Evolutionary conservation across 92 coral and sea anemone genomes (phyloP).

Genomic region (Paragorgia papillata): DNA sequence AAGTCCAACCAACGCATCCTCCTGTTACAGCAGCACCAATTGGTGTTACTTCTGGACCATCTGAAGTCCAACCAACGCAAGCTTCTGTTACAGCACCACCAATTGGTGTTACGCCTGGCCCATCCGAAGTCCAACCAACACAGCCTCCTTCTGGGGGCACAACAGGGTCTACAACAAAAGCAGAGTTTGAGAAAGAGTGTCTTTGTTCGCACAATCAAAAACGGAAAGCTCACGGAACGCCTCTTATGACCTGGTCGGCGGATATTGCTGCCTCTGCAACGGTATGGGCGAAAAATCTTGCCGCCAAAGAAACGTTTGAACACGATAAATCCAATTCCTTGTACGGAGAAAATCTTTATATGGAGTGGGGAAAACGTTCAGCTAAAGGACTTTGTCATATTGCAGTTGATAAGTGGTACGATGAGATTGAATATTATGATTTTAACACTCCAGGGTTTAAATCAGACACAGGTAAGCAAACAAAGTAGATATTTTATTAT

Average conservation of each 20-base stretch:
- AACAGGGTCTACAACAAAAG: neutral
- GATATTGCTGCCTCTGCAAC: neutral
- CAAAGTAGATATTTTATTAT: neutral
- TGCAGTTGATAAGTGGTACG: neutral
- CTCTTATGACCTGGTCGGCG: neutral
- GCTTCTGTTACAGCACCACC: neutral
- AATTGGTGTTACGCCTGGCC: neutral
- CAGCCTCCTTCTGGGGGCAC: neutral
- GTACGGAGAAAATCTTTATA: conserved; percentile 6
- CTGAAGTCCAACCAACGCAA: neutral
- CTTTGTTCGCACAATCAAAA: conserved; percentile 2
- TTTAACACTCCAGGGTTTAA: neutral
- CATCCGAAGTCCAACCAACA: no score
- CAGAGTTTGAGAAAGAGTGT: neutral
- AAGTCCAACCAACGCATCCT: neutral
- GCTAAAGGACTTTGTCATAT: neutral
- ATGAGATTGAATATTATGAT: neutral
- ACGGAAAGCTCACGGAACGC: neutral
- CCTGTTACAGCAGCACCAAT: neutral
- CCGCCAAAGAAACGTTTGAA: neutral
- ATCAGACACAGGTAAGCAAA: neutral
- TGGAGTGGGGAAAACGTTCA: neutral
- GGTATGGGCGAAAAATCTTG: neutral
- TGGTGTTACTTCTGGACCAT: neutral
- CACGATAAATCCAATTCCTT: neutral